phyloP scores from a whole-genome alignment of 2,888 invertebrate genomes.

The Drosophila melanocephala region DNA sequence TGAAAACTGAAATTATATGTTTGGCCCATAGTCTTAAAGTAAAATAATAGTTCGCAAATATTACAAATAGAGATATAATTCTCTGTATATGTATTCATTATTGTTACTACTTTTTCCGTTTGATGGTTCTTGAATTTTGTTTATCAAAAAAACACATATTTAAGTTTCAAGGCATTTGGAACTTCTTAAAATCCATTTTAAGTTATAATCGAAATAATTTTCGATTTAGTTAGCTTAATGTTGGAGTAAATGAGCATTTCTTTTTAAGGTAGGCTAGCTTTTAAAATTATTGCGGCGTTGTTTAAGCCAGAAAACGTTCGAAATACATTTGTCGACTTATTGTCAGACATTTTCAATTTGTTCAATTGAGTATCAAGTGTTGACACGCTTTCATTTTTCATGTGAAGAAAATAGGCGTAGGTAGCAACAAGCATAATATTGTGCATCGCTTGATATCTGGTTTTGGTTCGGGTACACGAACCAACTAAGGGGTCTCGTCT shows the following conservation, averaged over 20 bases:
- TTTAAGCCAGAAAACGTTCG: not conserved
- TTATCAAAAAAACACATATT: not conserved
- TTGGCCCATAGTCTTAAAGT: not conserved
- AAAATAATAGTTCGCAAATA: not conserved
- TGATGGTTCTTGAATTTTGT: not conserved
- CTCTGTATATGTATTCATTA: not conserved
- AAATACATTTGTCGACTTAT: not conserved
- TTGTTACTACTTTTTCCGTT: not conserved
- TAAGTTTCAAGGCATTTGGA: not conserved
- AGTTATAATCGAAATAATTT: not conserved
- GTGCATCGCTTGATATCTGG: slow-evolving; percentile 9
- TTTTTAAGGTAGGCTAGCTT: not conserved
- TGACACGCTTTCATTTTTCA: slow-evolving; percentile 8
- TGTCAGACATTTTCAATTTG: slow-evolving; percentile 1
- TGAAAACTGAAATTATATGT: too few relatives aligned
- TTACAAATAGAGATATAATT: not conserved
- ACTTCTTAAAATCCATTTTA: not conserved
- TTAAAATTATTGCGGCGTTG: not conserved
- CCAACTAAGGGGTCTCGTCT: slow-evolving; percentile 25
- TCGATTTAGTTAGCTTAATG: not conserved
- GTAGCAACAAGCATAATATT: slow-evolving; percentile 12
- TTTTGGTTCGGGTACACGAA: slow-evolving; percentile 37
- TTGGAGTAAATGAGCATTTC: not conserved
- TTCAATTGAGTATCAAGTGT: slow-evolving; percentile 2
- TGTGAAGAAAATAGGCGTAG: not conserved